Conservation (phyloP, 1,140 invertebrate genomes). For the Pissodes strobi region DNA sequence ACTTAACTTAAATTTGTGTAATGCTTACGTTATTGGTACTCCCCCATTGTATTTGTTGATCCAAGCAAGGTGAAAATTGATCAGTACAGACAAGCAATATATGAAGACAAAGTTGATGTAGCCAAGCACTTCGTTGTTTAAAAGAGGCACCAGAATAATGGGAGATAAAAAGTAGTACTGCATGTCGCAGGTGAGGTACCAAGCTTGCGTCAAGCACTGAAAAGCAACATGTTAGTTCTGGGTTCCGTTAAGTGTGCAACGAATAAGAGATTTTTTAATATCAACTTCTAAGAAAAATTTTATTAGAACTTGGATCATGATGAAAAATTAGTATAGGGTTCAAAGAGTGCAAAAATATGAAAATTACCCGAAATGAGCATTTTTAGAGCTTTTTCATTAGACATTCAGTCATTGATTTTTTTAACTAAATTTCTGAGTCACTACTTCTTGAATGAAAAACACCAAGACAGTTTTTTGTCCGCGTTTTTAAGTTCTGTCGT, state of each 20-base stretch:
- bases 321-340: too few relatives aligned
- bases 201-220: conserved; percentile 67
- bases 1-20: too few relatives aligned
- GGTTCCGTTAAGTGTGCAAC: background rate
- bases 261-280: background rate
- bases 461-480: too few relatives aligned
- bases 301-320: too few relatives aligned
- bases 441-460: too few relatives aligned
- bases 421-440: too few relatives aligned
- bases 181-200: conserved; percentile 71
- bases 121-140: conserved; percentile 40
- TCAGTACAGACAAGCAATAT: conserved; percentile 36
- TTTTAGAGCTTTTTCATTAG: too few relatives aligned
- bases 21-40: conserved; percentile 44
- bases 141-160: conserved; percentile 60
- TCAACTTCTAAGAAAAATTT: too few relatives aligned
- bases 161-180: conserved; percentile 65
- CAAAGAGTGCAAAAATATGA: too few relatives aligned
- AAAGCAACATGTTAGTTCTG: conserved; percentile 24
- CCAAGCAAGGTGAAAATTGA: conserved; percentile 46
- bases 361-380: too few relatives aligned
- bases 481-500: too few relatives aligned
- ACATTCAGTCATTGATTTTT: too few relatives aligned
- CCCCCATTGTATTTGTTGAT: conserved; percentile 43
- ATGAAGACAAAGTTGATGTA: conserved; percentile 32